phyloP scores from a whole-genome alignment of 1,140 invertebrate species.

The Choristoneura fumiferana region DNA sequence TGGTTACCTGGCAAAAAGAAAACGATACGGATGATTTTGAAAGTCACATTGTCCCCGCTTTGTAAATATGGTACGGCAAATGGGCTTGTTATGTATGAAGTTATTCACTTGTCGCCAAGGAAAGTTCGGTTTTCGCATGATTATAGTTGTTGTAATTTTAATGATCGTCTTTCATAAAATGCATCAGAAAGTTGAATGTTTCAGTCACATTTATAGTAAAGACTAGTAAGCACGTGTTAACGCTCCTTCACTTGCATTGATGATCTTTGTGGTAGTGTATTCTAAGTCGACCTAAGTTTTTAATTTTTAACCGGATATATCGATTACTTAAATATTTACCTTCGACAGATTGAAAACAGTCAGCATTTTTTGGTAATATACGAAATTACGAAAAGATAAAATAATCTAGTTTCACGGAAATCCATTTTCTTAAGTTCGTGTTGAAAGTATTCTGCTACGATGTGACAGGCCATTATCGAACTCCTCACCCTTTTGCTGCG shows the following conservation, averaged over 20 bases:
- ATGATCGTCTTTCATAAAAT: no score
- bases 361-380: no score
- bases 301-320: no score
- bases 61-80: neutral
- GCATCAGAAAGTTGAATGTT: no score
- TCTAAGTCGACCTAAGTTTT: no score
- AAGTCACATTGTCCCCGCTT: conserved; percentile 17
- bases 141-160: neutral
- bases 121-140: neutral
- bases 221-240: no score
- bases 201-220: no score
- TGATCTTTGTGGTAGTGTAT: no score
- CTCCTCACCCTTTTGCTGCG: neutral
- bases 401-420: neutral
- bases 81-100: neutral
- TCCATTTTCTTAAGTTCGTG: neutral
- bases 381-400: neutral
- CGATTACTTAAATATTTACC: no score
- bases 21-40: conserved; percentile 21
- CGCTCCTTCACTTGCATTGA: no score
- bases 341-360: no score
- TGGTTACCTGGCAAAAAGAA: conserved; percentile 20
- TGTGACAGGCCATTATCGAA: conserved; percentile 10
- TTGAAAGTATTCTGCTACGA: neutral
- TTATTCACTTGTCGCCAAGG: neutral